These are phyloP conservation scores for Nyctalus aviator DNA, from an alignment of 2,797 vertebrate species.

Conservation along the genomic window DNA sequence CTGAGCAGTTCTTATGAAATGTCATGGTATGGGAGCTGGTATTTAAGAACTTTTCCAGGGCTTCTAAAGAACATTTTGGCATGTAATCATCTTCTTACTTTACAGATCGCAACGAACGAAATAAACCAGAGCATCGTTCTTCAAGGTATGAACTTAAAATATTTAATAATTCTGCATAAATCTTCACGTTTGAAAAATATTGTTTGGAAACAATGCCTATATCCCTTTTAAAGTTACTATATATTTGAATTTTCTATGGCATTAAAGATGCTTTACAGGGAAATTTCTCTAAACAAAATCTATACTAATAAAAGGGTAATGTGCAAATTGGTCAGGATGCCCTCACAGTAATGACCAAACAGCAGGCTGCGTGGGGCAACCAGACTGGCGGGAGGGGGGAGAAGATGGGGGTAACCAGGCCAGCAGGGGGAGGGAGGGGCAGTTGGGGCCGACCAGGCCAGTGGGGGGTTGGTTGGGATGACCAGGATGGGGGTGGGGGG, in stretches of 20 bases:
- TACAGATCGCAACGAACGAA: conserved; percentile 92
- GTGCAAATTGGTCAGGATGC: no score
- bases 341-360: no score
- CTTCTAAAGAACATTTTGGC: conserved; percentile 79
- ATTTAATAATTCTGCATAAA: conserved; percentile 47
- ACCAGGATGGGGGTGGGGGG: no score
- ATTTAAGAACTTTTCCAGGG: conserved; percentile 61
- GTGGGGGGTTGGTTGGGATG: no score
- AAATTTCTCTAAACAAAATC: conserved; percentile 28
- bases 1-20: conserved; percentile 60
- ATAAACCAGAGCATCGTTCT: conserved; percentile 91
- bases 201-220: neutral
- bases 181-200: conserved; percentile 37
- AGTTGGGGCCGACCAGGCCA: no score
- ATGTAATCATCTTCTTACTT: conserved; percentile 83
- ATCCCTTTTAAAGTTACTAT: conserved; percentile 14
- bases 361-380: no score
- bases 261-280: conserved; percentile 17
- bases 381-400: no score
- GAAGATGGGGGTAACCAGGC: no score
- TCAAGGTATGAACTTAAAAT: conserved; percentile 90
- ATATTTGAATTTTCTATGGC: neutral
- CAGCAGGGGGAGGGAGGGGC: no score
- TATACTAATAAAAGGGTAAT: no score
- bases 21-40: conserved; percentile 37